phyloP scores from a whole-genome alignment of 2,888 invertebrate genomes.

The Tinea trinotella region DNA sequence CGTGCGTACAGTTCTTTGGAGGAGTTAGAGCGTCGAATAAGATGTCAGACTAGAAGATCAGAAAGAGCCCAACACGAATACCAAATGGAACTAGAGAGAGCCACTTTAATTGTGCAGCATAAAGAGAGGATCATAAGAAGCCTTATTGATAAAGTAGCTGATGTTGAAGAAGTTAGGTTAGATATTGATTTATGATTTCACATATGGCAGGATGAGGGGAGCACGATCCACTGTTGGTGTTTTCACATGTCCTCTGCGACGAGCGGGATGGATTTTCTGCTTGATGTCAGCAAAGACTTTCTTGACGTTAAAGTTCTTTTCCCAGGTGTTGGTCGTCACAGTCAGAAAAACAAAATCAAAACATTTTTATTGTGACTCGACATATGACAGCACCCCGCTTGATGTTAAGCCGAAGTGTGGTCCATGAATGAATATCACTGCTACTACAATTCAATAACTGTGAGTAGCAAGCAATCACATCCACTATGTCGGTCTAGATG shows the following conservation, averaged over 20 bases:
- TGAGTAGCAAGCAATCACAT: too few species aligned
- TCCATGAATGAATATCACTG: too few species aligned
- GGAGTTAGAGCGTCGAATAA: conserved; percentile 59
- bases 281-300: too few species aligned
- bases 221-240: too few species aligned
- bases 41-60: conserved; percentile 54
- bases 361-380: not conserved
- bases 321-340: not conserved
- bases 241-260: too few species aligned
- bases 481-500: too few species aligned
- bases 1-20: conserved; percentile 61
- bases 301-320: too few species aligned
- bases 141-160: conserved; percentile 61
- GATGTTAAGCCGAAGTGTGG: too few species aligned
- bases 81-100: conserved; percentile 48
- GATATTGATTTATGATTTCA: not conserved
- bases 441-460: too few species aligned
- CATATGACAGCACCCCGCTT: too few species aligned
- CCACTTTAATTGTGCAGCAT: conserved; percentile 45
- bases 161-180: conserved; percentile 57
- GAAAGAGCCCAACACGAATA: conserved; percentile 47
- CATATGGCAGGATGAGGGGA: too few species aligned
- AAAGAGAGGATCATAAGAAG: conserved; percentile 58
- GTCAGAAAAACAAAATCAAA: not conserved
- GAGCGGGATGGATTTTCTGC: too few species aligned